These are phyloP conservation scores for Physeter macrocephalus DNA, from an alignment of 2,113 vertebrate species.

Conservation along the genomic window DNA sequence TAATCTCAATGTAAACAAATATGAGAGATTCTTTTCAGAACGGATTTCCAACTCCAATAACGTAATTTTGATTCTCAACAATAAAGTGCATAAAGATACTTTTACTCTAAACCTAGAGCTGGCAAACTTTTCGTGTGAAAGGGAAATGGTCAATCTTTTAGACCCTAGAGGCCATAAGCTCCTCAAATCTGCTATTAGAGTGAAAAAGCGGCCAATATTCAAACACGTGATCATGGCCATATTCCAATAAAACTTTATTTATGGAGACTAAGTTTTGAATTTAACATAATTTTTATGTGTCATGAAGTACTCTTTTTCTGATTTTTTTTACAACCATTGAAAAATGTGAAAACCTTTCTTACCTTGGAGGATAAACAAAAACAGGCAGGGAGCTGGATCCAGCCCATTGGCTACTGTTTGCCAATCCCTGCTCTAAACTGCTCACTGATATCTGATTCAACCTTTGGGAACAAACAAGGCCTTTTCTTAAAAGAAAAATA, in stretches of 20 bases:
- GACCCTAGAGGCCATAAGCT: fast-evolving
- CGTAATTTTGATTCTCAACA: background rate
- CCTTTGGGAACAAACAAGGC: background rate
- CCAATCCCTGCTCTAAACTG: background rate
- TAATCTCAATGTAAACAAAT: background rate
- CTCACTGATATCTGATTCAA: background rate
- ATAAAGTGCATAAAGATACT: background rate
- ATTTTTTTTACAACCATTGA: background rate
- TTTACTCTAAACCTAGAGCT: background rate
- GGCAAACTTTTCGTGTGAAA: background rate
- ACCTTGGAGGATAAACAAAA: background rate
- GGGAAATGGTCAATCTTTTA: background rate
- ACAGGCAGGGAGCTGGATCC: background rate
- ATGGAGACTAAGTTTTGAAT: background rate
- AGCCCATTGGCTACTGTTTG: fast-evolving
- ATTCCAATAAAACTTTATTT: background rate
- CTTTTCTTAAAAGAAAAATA: background rate
- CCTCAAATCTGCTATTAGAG: background rate
- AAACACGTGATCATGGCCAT: background rate
- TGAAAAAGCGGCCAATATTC: background rate
- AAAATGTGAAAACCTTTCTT: background rate
- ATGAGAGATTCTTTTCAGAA: background rate
- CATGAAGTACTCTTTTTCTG: background rate
- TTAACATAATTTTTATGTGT: background rate
- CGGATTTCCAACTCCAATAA: background rate